phyloP scores from a whole-genome alignment of 2,113 vertebrate species.

The Hippocampus guttulatus region DNA sequence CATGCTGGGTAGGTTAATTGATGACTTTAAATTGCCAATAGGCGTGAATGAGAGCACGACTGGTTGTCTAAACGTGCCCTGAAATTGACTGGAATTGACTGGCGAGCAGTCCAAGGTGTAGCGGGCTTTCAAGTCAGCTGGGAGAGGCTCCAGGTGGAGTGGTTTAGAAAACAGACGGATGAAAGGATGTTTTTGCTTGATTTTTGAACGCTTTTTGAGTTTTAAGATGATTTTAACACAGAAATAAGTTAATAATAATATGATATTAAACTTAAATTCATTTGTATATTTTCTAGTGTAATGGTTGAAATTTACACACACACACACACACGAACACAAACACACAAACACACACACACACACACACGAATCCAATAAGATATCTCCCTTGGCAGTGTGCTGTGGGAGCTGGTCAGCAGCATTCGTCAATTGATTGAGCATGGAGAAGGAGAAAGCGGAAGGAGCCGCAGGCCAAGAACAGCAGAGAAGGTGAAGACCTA shows the following conservation, averaged over 20 bases:
- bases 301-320: not conserved
- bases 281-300: constrained; percentile 3
- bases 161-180: not conserved
- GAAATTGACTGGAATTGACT: no score
- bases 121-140: not conserved
- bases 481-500: constrained; percentile 67
- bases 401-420: constrained; percentile 61
- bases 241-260: not conserved
- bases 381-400: constrained; percentile 50
- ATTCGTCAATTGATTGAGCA: constrained; percentile 64
- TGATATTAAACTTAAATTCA: not conserved
- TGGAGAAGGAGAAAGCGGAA: constrained; percentile 52
- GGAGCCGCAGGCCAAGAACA: constrained; percentile 68
- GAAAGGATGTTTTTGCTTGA: no score
- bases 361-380: constrained; percentile 57
- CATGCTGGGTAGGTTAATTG: not conserved
- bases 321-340: constrained; percentile 3
- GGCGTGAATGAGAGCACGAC: not conserved
- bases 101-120: not conserved
- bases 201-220: no score
- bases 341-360: constrained; percentile 28
- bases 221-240: not conserved
- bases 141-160: not conserved
- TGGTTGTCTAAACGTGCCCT: not conserved
- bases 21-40: not conserved